A percentile compares a stretch with the other conserved stretches of the same genome.
phyloP scores from a whole-genome alignment of 2,888 invertebrate genomes.

The Ceriagrion tenellum region DNA sequence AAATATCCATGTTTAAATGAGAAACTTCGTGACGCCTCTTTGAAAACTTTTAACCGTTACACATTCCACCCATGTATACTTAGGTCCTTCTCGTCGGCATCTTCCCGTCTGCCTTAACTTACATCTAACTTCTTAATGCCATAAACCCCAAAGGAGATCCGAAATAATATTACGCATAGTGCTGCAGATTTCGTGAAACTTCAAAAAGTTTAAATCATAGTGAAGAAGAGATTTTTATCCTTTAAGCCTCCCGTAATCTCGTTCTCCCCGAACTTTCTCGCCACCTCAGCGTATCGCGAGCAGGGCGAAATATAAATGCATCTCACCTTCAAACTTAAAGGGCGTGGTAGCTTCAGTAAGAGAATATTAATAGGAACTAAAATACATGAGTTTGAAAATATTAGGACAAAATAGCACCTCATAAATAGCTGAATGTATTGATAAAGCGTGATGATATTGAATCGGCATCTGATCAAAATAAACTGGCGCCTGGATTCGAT shows the following conservation, averaged over 20 bases:
- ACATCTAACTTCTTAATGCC: background rate
- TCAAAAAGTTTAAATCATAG: background rate
- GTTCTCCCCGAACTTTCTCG: background rate
- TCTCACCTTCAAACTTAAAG: background rate
- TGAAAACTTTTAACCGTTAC: background rate
- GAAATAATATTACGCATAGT: background rate
- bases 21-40: background rate
- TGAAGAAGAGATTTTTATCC: background rate
- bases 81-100: background rate
- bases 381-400: too few species aligned
- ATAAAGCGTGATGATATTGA: too few species aligned
- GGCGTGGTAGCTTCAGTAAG: too few species aligned
- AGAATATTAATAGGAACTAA: too few species aligned
- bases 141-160: background rate
- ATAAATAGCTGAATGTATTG: too few species aligned
- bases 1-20: background rate
- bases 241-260: background rate
- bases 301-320: background rate
- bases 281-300: background rate
- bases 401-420: too few species aligned
- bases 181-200: background rate
- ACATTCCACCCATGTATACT: background rate
- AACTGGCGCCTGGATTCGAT: too few species aligned
- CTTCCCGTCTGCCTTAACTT: background rate
- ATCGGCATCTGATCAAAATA: too few species aligned